A percentile compares a stretch with the other conserved stretches of the same genome.
Conservation (phyloP, 2,888 invertebrate genomes). For the Drosophila kambysellisi region DNA sequence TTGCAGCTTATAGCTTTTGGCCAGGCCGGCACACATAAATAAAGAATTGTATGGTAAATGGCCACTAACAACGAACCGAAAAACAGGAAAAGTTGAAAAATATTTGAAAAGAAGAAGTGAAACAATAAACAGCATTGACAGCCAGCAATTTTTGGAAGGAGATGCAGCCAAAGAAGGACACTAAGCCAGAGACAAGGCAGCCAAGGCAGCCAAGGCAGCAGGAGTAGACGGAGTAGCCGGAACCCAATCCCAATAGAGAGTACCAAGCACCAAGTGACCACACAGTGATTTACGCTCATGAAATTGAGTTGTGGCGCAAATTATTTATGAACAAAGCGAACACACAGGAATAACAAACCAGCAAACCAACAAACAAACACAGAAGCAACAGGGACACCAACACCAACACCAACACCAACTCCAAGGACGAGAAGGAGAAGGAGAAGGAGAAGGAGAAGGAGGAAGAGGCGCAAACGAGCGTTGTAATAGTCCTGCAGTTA, state of each 20-base stretch:
- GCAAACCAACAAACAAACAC: slow-evolving; percentile 15
- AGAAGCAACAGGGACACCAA: slow-evolving; percentile 1
- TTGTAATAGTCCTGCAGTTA: slow-evolving; percentile 54
- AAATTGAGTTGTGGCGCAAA: slow-evolving; percentile 77
- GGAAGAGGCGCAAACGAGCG: slow-evolving; percentile 48
- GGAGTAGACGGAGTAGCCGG: slow-evolving; percentile 10
- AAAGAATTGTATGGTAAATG: slow-evolving; percentile 72
- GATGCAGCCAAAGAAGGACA: not conserved
- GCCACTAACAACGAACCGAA: slow-evolving; percentile 50
- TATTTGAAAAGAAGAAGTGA: slow-evolving; percentile 70
- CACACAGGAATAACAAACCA: slow-evolving; percentile 67
- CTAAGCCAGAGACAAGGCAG: not conserved
- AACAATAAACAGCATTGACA: slow-evolving; percentile 67
- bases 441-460: slow-evolving; percentile 3
- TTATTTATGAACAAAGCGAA: slow-evolving; percentile 77
- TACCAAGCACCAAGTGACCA: slow-evolving; percentile 63
- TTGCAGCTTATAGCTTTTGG: slow-evolving; percentile 29
- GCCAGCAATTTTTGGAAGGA: slow-evolving; percentile 19
- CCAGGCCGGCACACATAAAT: slow-evolving; percentile 53
- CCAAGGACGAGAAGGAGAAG: slow-evolving; percentile 20
- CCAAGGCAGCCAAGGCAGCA: slow-evolving; percentile 1
- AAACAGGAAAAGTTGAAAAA: slow-evolving; percentile 58
- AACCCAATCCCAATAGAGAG: slow-evolving; percentile 52
- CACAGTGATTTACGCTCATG: slow-evolving; percentile 78
- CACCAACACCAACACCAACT: slow-evolving; percentile 1